phyloP scores from a whole-genome alignment of 2,797 vertebrate genomes.

The Crocodylus rhombifer region DNA sequence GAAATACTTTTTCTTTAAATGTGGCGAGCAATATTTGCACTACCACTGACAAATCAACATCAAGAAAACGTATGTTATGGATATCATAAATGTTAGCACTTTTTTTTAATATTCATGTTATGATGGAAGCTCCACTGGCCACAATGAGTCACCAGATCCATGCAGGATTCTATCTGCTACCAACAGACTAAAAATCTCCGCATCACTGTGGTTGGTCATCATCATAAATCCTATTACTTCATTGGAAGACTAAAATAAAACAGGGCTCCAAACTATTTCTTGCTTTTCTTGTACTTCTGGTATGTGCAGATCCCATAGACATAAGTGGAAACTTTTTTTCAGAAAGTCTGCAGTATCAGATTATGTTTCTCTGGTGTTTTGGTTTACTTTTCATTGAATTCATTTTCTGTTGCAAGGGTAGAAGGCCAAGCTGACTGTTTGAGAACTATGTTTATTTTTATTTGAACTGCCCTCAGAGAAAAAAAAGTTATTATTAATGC shows the following conservation, averaged over 20 bases:
- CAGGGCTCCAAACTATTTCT: constrained; percentile 29
- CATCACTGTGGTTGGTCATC: constrained; percentile 47
- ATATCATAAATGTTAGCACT: constrained; percentile 37
- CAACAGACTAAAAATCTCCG: constrained; percentile 3
- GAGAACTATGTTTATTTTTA: not conserved
- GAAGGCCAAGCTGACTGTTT: not conserved
- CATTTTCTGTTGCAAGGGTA: constrained; percentile 25
- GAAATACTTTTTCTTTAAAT: constrained; percentile 7
- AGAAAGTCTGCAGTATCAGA: constrained; percentile 29
- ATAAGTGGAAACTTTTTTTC: constrained; percentile 63
- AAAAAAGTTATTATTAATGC: not conserved
- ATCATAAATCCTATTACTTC: constrained; percentile 46
- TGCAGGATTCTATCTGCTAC: constrained; percentile 41
- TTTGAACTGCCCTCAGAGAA: constrained; percentile 1
- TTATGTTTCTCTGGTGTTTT: constrained; percentile 46
- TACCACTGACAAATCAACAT: not conserved
- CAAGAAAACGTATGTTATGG: constrained; percentile 8
- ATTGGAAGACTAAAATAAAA: constrained; percentile 42
- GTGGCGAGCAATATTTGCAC: not conserved
- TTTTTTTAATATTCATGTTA: constrained; percentile 39
- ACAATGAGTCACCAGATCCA: constrained; percentile 36
- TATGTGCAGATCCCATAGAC: constrained; percentile 46
- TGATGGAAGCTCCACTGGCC: constrained; percentile 44
- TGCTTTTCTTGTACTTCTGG: constrained; percentile 56
- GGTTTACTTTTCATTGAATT: constrained; percentile 50